phyloP scores from a whole-genome alignment of 2,888 invertebrate genomes.

The Andrena minutula region DNA sequence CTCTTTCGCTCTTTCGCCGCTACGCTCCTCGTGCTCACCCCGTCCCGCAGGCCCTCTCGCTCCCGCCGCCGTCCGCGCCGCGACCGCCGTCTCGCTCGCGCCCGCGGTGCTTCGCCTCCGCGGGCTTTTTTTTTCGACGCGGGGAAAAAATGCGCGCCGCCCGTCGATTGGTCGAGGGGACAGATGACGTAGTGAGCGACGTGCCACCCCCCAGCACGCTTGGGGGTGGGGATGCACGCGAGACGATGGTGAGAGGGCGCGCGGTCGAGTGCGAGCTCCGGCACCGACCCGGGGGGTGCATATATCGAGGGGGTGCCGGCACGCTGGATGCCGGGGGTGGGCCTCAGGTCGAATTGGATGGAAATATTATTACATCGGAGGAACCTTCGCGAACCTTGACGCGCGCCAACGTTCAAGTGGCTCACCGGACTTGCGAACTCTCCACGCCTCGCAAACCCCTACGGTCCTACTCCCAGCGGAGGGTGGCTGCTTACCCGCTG shows the following conservation, averaged over 20 bases:
- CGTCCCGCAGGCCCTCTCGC: constrained; percentile 33
- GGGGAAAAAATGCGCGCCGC: constrained; percentile 84
- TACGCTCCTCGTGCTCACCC: constrained; percentile 48
- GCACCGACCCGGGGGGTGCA: constrained; percentile 64
- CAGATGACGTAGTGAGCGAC: constrained; percentile 85
- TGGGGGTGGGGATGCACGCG: constrained; percentile 77
- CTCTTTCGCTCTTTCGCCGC: constrained; percentile 58
- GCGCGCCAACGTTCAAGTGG: constrained; percentile 36
- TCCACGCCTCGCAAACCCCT: background rate
- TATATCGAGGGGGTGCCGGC: constrained; percentile 70
- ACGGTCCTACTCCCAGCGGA: background rate
- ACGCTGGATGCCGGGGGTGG: constrained; percentile 57
- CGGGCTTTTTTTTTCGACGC: constrained; percentile 80
- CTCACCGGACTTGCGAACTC: constrained; percentile 28
- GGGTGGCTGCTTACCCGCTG: background rate
- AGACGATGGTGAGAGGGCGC: constrained; percentile 72
- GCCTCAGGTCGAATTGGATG: constrained; percentile 80
- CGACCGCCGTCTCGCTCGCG: constrained; percentile 46
- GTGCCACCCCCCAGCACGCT: constrained; percentile 81
- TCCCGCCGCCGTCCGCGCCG: constrained; percentile 31
- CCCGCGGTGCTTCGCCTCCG: constrained; percentile 48
- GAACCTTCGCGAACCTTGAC: constrained; percentile 75
- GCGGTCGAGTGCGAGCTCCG: constrained; percentile 69
- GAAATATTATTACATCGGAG: constrained; percentile 83
- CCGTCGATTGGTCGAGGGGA: constrained; percentile 85